Evolutionary conservation across 1,140 invertebrate species (phyloP).

Genomic region (Mamestra configurata): DNA sequence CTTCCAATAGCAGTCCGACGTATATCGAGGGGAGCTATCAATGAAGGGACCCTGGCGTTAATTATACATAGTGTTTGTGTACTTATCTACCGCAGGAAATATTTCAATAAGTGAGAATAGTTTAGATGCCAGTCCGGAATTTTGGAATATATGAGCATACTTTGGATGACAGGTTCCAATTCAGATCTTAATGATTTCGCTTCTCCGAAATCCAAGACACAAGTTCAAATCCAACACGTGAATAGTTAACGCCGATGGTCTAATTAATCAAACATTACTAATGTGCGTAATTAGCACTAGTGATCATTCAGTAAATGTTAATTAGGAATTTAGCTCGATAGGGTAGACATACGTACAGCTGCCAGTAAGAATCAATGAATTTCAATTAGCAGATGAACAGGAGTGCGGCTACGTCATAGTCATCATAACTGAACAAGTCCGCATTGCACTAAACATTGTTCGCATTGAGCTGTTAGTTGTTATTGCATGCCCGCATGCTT

Average conservation of each 20-base stretch:
- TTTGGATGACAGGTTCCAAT: background rate
- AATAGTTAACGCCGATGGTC: background rate
- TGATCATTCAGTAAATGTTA: background rate
- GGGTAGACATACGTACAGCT: constrained; percentile 1
- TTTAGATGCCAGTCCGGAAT: background rate
- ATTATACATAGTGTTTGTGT: constrained; percentile 1
- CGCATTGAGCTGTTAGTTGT: constrained; percentile 63
- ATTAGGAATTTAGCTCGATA: constrained; percentile 24
- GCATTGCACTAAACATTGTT: constrained; percentile 59
- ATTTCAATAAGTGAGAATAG: constrained; percentile 12
- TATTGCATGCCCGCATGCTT: constrained; percentile 65
- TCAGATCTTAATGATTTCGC: background rate
- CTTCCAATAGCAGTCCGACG: constrained; percentile 69
- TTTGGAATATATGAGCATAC: background rate
- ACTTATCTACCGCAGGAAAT: background rate
- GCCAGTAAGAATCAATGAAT: constrained; percentile 62
- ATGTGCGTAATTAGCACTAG: constrained; percentile 4
- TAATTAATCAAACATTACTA: background rate
- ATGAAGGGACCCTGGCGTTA: constrained; percentile 9
- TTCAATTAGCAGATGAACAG: constrained; percentile 63
- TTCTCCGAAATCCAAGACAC: background rate
- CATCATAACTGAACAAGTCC: constrained; percentile 51
- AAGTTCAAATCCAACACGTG: background rate
- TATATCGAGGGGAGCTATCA: constrained; percentile 51
- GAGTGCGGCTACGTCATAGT: constrained; percentile 47